A percentile compares a stretch with the other conserved stretches of the same genome.
These are phyloP conservation scores for Acanthopleura granulata DNA, from an alignment of 2,888 invertebrate species.

Conservation along the genomic window DNA sequence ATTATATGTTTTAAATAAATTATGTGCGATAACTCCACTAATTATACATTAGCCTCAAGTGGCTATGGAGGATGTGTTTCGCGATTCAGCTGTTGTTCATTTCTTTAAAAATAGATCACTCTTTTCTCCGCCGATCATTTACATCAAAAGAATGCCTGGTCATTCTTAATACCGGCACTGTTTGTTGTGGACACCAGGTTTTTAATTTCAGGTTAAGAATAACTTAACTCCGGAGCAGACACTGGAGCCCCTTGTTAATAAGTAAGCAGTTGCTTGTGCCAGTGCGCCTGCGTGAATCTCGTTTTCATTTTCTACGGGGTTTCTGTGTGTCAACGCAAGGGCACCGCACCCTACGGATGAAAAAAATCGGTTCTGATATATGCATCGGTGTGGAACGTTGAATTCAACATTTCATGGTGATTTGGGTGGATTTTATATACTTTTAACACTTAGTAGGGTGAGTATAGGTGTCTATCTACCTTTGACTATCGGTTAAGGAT, in stretches of 20 bases:
- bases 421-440: slow-evolving; percentile 28
- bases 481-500: slow-evolving; percentile 11
- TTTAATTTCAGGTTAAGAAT: too few species aligned
- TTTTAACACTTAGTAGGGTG: slow-evolving; percentile 29
- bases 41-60: too few species aligned
- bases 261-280: slow-evolving; percentile 24
- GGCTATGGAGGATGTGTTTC: too few species aligned
- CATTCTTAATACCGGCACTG: too few species aligned
- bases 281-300: slow-evolving; percentile 47
- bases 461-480: slow-evolving; percentile 21
- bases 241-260: slow-evolving; percentile 23
- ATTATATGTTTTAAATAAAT: too few species aligned
- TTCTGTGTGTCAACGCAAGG: slow-evolving; percentile 38
- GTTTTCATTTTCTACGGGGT: slow-evolving; percentile 44
- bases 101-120: too few species aligned
- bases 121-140: too few species aligned
- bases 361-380: slow-evolving; percentile 29
- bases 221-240: too few species aligned
- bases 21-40: too few species aligned
- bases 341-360: slow-evolving; percentile 47
- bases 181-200: too few species aligned
- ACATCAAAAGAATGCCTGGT: too few species aligned
- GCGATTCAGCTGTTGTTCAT: too few species aligned
- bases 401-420: slow-evolving; percentile 27
- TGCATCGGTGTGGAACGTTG: slow-evolving; percentile 28